Base-by-base conservation (phyloP, 2,888 invertebrate species). In the Rhyacophila evoluta region DNA sequence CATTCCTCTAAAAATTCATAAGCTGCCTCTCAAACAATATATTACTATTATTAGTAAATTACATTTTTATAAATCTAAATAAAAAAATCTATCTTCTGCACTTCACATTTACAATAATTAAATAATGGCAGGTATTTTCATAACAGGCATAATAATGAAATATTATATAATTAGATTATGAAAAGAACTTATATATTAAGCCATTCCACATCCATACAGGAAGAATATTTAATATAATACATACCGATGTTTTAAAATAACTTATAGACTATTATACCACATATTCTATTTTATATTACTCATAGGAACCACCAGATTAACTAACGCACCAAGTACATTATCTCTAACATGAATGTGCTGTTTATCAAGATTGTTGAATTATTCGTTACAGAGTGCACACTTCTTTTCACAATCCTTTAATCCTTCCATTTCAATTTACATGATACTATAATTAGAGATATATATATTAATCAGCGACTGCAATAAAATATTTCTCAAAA, bases 241-340 rank as follows among this genome's bases (percentile, higher is more conserved):
- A 55, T 55, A 55, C 55, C 55, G 10, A 55, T 55, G 25, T 55
- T 55, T 55, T 55, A 55, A 55, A 55, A 55, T 55, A 55, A 10
- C 55, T 25, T 55, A 55, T 15, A 55, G 8, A 55, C 19, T 55
- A 55, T 25, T 55, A 25, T 55, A 55, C 55, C 55, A 55, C 55
- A 55, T 19, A 55, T 55, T 55, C 55, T 55, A 55, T 6, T 4
- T 4, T 55, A 55, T 72, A 72, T 72, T 39, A 39, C 8, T 39
- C 29, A 72, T 72, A 72, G 72, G 72, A 72, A 72, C 72, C 72
- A 72, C 39, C 72, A 39, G 41, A 33, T 39, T 72, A 39, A 27
- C 72, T 39, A 72, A 72, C 39, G 72, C 72, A 72, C 72, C 72
- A 72, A 72, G 39, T 72, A 72, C 27, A 25, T 27, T 39, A 55